phyloP scores from a whole-genome alignment of 2,888 invertebrate species.

The Pandemis corylana region DNA sequence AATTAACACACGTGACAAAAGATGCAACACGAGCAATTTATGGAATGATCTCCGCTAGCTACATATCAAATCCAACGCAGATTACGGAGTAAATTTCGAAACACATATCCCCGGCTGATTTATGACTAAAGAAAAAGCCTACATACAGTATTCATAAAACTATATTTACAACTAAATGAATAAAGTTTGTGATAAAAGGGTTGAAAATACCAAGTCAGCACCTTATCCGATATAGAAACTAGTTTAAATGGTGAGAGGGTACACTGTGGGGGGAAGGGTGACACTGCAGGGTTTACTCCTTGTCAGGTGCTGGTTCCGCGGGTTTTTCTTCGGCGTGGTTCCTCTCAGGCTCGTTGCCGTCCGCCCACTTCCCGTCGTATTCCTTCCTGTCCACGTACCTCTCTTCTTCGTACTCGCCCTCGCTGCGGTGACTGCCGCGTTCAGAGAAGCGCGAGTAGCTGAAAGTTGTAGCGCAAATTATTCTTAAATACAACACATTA shows the following conservation, averaged over 20 bases:
- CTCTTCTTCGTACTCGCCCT: slow-evolving; percentile 82
- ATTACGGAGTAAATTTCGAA: slow-evolving; percentile 9
- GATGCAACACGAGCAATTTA: slow-evolving; percentile 28
- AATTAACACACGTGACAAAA: slow-evolving; percentile 33
- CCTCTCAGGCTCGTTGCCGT: slow-evolving; percentile 81
- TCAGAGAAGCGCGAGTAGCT: slow-evolving; percentile 80
- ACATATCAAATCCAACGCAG: slow-evolving; percentile 23
- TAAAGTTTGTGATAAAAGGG: slow-evolving; percentile 26
- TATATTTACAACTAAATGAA: slow-evolving; percentile 47
- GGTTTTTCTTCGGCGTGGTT: slow-evolving; percentile 70
- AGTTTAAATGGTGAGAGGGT: slow-evolving; percentile 15
- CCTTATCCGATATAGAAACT: slow-evolving; percentile 40
- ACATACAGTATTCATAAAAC: slow-evolving; percentile 42
- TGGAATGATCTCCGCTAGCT: slow-evolving; percentile 34
- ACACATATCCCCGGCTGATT: slow-evolving; percentile 5
- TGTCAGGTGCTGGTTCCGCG: slow-evolving; percentile 65
- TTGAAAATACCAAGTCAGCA: slow-evolving; percentile 41
- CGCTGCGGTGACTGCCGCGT: slow-evolving; percentile 79
- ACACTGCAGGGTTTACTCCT: slow-evolving; percentile 59
- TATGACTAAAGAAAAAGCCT: slow-evolving; percentile 27
- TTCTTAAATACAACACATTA: slow-evolving; percentile 26
- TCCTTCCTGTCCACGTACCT: slow-evolving; percentile 86
- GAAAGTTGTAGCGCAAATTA: slow-evolving; percentile 41
- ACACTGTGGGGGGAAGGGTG: slow-evolving; percentile 23
- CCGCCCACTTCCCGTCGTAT: slow-evolving; percentile 88